These are phyloP conservation scores for Pachyuromys duprasi DNA, from an alignment of 2,797 vertebrate species.

Conservation along the genomic window DNA sequence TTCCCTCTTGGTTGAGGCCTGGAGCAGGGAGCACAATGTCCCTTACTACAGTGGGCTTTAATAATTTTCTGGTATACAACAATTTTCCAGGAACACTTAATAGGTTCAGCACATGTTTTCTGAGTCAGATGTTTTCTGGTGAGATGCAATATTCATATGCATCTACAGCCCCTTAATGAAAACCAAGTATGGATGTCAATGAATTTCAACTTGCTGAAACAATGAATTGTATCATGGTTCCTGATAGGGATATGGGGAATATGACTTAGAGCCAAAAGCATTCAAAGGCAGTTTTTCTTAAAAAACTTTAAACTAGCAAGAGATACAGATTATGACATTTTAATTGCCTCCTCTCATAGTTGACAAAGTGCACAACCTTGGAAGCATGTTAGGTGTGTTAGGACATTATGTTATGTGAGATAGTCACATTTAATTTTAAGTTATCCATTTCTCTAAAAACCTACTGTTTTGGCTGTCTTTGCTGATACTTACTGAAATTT, in stretches of 20 bases:
- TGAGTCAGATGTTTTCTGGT: background rate
- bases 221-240: background rate
- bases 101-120: background rate
- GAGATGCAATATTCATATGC: no score
- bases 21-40: no score
- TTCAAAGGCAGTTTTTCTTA: background rate
- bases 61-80: background rate
- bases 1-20: background rate
- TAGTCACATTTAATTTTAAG: background rate
- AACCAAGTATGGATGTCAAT: background rate
- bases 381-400: background rate
- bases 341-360: background rate
- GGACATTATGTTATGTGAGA: background rate
- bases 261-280: background rate
- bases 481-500: no score
- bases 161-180: background rate
- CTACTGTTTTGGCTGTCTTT: conserved; percentile 38
- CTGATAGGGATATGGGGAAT: background rate
- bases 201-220: background rate
- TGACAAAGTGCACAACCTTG: background rate
- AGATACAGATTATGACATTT: background rate
- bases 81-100: background rate
- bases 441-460: background rate
- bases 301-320: background rate
- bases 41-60: no score